A percentile compares a stretch with the other conserved stretches of the same genome.
Conservation (phyloP, 2,797 vertebrate genomes). For the Spheniscus humboldti region DNA sequence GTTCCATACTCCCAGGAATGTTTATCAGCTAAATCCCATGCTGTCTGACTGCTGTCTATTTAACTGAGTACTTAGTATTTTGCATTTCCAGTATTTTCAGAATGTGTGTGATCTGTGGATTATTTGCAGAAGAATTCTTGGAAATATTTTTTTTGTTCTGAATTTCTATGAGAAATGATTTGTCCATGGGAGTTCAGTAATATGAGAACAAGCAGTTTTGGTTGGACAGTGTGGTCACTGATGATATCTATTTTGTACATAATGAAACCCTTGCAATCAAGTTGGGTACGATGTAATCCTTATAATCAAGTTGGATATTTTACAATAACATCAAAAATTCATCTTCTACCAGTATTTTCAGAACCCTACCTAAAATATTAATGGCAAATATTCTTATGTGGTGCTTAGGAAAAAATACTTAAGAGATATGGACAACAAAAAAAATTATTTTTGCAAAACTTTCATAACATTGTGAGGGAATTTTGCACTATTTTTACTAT, state of each 20-base stretch:
- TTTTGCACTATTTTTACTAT: background rate
- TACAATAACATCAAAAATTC: background rate
- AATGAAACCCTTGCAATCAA: background rate
- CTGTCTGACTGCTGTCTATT: background rate
- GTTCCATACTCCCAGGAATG: background rate
- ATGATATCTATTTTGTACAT: background rate
- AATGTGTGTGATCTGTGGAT: background rate
- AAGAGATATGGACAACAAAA: background rate
- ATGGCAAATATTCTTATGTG: background rate
- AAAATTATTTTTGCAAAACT: background rate
- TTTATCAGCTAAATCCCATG: background rate
- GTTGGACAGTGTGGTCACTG: background rate
- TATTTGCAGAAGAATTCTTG: background rate
- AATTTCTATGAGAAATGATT: background rate
- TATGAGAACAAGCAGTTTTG: background rate
- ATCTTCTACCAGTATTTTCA: background rate
- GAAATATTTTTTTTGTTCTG: background rate
- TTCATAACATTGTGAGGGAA: background rate
- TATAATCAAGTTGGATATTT: background rate
- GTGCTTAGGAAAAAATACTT: background rate
- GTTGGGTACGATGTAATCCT: background rate
- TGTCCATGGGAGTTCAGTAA: background rate
- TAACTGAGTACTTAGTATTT: background rate
- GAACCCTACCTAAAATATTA: background rate
- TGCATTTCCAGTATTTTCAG: background rate